Percentiles rank a stretch among this genome's conserved stretches.
These are phyloP conservation scores for Nannobrachium achirus DNA, from an alignment of 2,113 vertebrate genomes.

Conservation along the genomic window DNA sequence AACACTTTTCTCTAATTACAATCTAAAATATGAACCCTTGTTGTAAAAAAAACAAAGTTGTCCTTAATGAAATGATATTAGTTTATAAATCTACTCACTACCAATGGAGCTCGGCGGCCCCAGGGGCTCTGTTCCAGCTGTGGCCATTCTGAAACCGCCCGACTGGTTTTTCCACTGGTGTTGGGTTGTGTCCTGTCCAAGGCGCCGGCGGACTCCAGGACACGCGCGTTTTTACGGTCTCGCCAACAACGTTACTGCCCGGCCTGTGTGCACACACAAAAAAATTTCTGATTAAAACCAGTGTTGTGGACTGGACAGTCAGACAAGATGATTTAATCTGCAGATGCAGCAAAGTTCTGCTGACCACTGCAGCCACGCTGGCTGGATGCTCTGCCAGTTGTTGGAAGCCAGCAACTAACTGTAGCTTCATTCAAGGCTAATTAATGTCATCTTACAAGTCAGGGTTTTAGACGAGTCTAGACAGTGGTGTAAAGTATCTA, in stretches of 20 bases:
- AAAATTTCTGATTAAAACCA: background rate
- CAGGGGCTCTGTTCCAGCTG: slow-evolving; percentile 68
- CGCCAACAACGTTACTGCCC: background rate
- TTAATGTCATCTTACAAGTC: background rate
- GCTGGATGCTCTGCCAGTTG: background rate
- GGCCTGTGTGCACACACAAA: slow-evolving; percentile 24
- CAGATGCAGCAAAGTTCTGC: no score
- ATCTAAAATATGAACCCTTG: no score
- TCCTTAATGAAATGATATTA: background rate
- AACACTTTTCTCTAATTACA: no score
- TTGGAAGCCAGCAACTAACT: no score
- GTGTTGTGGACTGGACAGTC: background rate
- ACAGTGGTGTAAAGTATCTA: no score
- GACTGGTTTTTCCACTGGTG: background rate
- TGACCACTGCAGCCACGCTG: slow-evolving; percentile 43
- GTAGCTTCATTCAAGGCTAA: background rate
- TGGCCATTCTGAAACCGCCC: slow-evolving; percentile 67
- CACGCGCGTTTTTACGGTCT: background rate
- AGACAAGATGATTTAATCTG: slow-evolving; percentile 19
- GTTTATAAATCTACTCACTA: slow-evolving; percentile 57
- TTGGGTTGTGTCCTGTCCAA: background rate
- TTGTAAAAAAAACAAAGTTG: no score
- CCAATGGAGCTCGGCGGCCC: slow-evolving; percentile 47
- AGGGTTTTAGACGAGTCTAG: no score
- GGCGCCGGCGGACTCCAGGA: slow-evolving; percentile 4